These are phyloP conservation scores for Kryptopterus vitreolus DNA, from an alignment of 2,797 vertebrate genomes.

Conservation along the genomic window DNA sequence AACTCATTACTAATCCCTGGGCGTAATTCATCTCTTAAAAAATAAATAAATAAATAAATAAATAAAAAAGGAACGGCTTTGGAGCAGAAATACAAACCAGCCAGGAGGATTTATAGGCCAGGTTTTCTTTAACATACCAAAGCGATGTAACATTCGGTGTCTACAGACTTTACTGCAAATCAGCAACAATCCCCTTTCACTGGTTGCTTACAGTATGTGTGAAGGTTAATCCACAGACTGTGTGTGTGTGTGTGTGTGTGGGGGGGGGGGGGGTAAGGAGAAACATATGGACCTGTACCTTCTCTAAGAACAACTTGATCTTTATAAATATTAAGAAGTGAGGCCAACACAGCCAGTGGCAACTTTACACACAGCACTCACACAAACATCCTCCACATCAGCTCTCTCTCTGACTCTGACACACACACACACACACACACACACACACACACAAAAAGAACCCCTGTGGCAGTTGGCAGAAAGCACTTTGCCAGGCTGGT, in stretches of 20 bases:
- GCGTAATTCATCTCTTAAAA: neutral
- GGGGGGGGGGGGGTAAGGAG: neutral
- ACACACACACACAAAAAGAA: neutral
- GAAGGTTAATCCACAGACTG: neutral
- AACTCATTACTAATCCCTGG: neutral
- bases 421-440: neutral
- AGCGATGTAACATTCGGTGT: neutral
- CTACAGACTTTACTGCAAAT: neutral
- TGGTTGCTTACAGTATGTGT: neutral
- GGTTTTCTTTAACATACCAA: neutral
- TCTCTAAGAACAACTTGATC: slow-evolving; percentile 2
- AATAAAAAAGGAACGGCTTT: too few relatives aligned
- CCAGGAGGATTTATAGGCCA: neutral
- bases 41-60: too few relatives aligned
- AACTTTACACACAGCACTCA: neutral
- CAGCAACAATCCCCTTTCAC: neutral
- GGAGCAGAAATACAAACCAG: neutral
- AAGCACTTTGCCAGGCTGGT: slow-evolving; percentile 62
- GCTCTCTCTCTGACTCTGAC: neutral
- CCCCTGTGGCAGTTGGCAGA: slow-evolving; percentile 49
- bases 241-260: too few relatives aligned
- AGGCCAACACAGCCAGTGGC: slow-evolving; percentile 20
- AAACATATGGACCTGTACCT: neutral
- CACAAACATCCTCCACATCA: neutral
- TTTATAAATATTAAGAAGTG: slow-evolving; percentile 27